Conservation (phyloP, 1,140 invertebrate genomes). For the Solenopsis fugax region DNA sequence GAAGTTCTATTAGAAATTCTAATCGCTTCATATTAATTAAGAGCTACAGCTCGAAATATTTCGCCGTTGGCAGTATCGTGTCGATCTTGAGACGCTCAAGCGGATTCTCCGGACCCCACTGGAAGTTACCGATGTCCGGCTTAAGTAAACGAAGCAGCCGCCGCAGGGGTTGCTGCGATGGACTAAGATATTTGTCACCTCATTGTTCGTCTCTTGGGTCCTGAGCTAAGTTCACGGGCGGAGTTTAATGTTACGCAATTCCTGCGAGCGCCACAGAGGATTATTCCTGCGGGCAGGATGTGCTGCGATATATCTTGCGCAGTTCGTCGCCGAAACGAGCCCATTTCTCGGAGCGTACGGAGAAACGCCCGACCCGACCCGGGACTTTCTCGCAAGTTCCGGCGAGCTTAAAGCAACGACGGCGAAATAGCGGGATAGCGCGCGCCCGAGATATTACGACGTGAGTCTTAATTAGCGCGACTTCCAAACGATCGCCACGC, state of each 20-base stretch:
- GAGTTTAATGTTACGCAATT: constrained; percentile 86
- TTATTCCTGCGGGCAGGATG: constrained; percentile 79
- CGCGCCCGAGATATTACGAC: constrained; percentile 72
- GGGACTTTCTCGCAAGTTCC: constrained; percentile 1
- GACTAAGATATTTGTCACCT: constrained; percentile 84
- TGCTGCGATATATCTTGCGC: constrained; percentile 76
- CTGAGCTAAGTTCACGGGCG: constrained; percentile 80
- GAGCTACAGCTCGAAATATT: constrained; percentile 14
- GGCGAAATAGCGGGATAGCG: constrained; percentile 21
- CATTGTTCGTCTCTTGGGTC: constrained; percentile 83
- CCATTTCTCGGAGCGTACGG: constrained; percentile 58
- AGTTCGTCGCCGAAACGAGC: constrained; percentile 70
- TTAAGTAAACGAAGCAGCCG: constrained; percentile 75
- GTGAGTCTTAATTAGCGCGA: constrained; percentile 79
- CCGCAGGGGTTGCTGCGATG: constrained; percentile 60
- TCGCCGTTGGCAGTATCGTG: constrained; percentile 5
- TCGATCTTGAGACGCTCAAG: constrained; percentile 32
- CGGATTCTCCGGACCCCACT: constrained; percentile 26
- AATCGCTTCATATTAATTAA: constrained; percentile 31
- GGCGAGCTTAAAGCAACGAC: constrained; percentile 48
- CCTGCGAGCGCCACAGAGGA: constrained; percentile 78
- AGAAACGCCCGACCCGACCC: constrained; percentile 19
- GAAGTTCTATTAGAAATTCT: constrained; percentile 13
- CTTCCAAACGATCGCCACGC: constrained; percentile 69
- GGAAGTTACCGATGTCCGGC: constrained; percentile 74